phyloP scores from a whole-genome alignment of 2,113 vertebrate genomes.

The Kobus ellipsiprymnus region DNA sequence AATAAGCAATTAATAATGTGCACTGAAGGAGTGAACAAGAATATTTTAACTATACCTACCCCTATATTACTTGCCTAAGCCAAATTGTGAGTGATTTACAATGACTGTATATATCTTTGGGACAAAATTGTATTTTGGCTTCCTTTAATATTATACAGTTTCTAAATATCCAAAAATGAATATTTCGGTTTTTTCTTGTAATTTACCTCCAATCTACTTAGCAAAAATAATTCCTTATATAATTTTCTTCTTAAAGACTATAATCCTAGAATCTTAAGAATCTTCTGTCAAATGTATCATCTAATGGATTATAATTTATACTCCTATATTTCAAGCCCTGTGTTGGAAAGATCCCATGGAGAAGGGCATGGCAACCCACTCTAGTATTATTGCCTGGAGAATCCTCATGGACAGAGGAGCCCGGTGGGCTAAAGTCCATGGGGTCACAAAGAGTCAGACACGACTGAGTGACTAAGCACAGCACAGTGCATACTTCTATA shows the following conservation, averaged over 20 bases:
- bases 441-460: not conserved
- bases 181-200: not conserved
- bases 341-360: not conserved
- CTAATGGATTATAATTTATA: not conserved
- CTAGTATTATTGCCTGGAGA: not conserved
- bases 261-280: not conserved
- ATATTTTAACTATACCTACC: not conserved
- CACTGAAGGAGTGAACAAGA: not conserved
- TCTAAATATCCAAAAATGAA: not conserved
- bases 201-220: not conserved
- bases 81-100: not conserved
- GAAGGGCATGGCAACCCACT: not conserved
- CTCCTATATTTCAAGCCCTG: not conserved
- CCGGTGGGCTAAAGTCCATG: accelerated
- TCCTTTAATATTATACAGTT: not conserved
- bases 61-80: not conserved
- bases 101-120: not conserved
- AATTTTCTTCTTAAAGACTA: not conserved
- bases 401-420: not conserved
- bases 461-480: not conserved
- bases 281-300: not conserved
- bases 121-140: not conserved
- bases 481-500: not conserved
- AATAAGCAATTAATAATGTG: not conserved
- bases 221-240: not conserved